phyloP scores from a whole-genome alignment of 2,797 vertebrate genomes.

The Emydoidea blandingii region DNA sequence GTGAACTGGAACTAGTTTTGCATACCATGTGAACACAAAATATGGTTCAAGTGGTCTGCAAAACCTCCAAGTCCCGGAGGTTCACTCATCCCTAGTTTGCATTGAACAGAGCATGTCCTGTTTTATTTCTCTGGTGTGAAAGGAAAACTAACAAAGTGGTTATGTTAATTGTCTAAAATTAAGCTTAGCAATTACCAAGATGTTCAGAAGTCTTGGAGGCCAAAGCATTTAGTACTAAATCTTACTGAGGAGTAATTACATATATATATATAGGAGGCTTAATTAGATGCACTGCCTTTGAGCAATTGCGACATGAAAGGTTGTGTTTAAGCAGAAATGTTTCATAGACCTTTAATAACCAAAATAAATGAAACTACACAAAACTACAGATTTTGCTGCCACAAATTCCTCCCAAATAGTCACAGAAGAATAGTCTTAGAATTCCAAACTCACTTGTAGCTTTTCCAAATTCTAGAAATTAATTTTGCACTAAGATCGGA shows the following conservation, averaged over 20 bases:
- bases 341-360: background rate
- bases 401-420: background rate
- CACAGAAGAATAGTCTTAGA: background rate
- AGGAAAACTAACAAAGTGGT: background rate
- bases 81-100: background rate
- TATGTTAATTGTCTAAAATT: conserved; percentile 48
- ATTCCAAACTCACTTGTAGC: background rate
- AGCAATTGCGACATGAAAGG: background rate
- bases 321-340: background rate
- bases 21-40: background rate
- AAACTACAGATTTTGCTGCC: background rate
- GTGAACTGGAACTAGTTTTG: background rate
- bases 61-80: background rate
- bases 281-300: conserved; percentile 5
- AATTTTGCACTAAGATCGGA: background rate
- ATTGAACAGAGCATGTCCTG: background rate
- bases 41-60: background rate
- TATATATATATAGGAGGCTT: background rate
- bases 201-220: conserved; percentile 9
- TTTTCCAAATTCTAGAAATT: background rate
- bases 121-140: conserved; percentile 20
- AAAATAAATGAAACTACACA: background rate
- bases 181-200: conserved; percentile 40
- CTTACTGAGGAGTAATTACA: background rate
- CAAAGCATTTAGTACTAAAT: conserved; percentile 17